Conservation (phyloP, 2,797 vertebrate genomes). For the Sebastes elongatus region DNA sequence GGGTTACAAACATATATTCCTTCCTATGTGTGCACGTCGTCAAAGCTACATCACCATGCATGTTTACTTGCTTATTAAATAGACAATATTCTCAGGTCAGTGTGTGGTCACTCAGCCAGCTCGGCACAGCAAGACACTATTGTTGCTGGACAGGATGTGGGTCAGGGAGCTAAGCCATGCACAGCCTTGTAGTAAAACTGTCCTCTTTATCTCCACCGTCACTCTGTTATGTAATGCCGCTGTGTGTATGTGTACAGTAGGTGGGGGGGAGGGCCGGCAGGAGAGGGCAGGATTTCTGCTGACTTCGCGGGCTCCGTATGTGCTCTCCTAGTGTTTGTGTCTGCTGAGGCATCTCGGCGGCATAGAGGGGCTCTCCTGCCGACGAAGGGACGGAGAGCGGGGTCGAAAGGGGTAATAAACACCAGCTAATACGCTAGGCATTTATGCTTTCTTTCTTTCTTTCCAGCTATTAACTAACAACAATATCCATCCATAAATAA, state of each 20-base stretch:
- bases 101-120: constrained; percentile 44
- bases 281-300: constrained; percentile 48
- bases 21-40: neutral
- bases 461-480: neutral
- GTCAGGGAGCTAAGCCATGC: constrained; percentile 77
- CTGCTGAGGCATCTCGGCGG: constrained; percentile 30
- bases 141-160: constrained; percentile 72
- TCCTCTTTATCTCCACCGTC: constrained; percentile 78
- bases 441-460: too few relatives aligned
- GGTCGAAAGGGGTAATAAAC: constrained; percentile 2
- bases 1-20: neutral
- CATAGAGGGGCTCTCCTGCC: constrained; percentile 4
- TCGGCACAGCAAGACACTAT: constrained; percentile 15
- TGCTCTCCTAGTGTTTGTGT: constrained; percentile 51
- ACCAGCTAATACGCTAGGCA: neutral
- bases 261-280: constrained; percentile 2
- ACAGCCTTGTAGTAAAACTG: constrained; percentile 78
- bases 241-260: constrained; percentile 64
- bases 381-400: neutral
- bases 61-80: neutral
- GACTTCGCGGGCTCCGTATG: constrained; percentile 48
- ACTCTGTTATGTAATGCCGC: constrained; percentile 76
- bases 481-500: neutral
- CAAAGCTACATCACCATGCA: neutral
- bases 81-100: neutral